These are phyloP conservation scores for Crypturellus undulatus DNA, from an alignment of 2,113 vertebrate genomes.

Conservation along the genomic window DNA sequence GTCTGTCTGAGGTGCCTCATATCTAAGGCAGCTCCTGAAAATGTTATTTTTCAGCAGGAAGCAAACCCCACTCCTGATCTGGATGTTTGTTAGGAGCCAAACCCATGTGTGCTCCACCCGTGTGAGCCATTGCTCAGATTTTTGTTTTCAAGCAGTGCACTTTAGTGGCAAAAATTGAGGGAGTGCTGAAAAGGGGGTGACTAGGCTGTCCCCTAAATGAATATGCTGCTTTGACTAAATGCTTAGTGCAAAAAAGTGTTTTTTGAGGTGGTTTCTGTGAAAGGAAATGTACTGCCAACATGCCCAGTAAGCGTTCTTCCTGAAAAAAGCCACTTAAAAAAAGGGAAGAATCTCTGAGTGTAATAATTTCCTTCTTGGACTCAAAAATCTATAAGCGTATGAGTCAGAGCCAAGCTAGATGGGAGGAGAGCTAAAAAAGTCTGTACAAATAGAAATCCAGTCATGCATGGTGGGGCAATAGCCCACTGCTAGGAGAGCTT, in stretches of 20 bases:
- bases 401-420: slow-evolving; percentile 27
- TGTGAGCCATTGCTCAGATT: background rate
- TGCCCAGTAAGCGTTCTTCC: background rate
- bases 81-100: slow-evolving; percentile 18
- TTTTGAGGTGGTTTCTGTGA: background rate
- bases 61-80: slow-evolving; percentile 19
- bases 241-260: background rate
- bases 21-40: slow-evolving; percentile 42
- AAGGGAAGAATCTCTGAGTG: background rate
- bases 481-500: background rate
- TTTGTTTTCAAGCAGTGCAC: background rate
- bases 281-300: background rate
- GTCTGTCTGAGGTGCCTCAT: background rate
- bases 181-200: background rate
- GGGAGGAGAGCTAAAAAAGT: slow-evolving; percentile 26
- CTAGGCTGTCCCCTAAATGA: background rate
- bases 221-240: background rate
- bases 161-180: background rate
- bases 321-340: background rate
- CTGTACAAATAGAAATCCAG: background rate
- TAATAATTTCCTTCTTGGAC: slow-evolving; percentile 23
- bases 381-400: background rate
- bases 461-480: background rate
- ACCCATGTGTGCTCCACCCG: slow-evolving; percentile 15
- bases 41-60: slow-evolving; percentile 33